Evolutionary conservation across 1,140 invertebrate genomes (phyloP), one percentile per base, ranked within the genome.

Genomic region (Cepaea nemoralis): DNA sequence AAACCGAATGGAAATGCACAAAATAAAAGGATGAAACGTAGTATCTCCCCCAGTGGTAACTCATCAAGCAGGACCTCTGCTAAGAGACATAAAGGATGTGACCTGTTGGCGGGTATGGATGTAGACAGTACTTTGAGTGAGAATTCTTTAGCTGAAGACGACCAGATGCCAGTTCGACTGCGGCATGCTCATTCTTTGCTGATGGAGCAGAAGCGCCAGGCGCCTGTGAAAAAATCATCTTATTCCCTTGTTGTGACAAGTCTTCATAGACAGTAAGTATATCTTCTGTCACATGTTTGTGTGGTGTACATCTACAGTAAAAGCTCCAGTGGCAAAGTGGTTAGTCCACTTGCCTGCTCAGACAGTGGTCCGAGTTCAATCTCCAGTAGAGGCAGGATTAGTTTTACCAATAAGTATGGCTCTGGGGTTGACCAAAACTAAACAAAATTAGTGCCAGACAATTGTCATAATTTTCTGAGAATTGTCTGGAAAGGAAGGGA

Each of bases 231-330:
- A 55, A 48, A 22, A 35, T n/a, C 70, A 31, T n/a, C 27, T 6
- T 39, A 71, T 19, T 86, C 88, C 0, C 37, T 89, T 19, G 88
- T 89, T 1, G 86, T 89, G 87, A 89, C 88, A 27, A 89, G 88
- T 80, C 78, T 89, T 22, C 88, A 89, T 82, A 85, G 85, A 76
- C 79, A 85, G 88, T 89, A 83, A 87, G 86, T 86, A 24, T 22
- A 63, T 81, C 22, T 31, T 31, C 2, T 74, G 33, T 35, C 45
- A 42, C 59, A 73, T 80, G 1, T 22, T 31, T 22, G 16, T 22
- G 31, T 69, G 19, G 14, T 69, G 14, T 22, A 69, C 16, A 14
- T 69, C 16, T 19, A 24, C 66, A 22, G 14, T 12, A 69, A 69
- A 69, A 69, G 16, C 12, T 69, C 16, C 31, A 22, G 19, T 69